These are phyloP conservation scores for Elaphurus davidianus DNA, from an alignment of 2,113 vertebrate genomes.

Conservation along the genomic window DNA sequence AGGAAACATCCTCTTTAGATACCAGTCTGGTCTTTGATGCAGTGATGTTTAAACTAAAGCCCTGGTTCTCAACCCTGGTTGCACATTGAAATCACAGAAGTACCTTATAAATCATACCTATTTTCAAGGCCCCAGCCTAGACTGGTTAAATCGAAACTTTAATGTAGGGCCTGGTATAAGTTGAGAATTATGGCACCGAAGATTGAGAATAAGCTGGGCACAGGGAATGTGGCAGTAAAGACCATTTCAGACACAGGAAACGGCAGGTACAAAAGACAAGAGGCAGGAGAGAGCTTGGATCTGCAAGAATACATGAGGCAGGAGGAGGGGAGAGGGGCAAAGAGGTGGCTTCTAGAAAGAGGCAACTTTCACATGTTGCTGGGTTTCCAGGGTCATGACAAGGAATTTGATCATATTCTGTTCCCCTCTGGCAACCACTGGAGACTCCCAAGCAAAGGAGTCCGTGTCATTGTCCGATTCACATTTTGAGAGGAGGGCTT, in stretches of 20 bases:
- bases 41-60: not conserved
- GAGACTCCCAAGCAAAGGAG: not conserved
- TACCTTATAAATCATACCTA: not conserved
- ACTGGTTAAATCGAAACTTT: not conserved
- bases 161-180: not conserved
- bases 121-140: not conserved
- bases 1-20: not conserved
- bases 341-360: not conserved
- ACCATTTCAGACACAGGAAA: not conserved
- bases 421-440: not conserved
- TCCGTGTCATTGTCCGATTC: too few relatives aligned
- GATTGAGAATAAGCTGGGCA: not conserved
- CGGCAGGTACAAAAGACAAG: not conserved
- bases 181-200: not conserved
- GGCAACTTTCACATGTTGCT: too few relatives aligned
- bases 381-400: not conserved
- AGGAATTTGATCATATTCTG: not conserved
- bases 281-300: not conserved
- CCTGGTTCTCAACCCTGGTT: not conserved
- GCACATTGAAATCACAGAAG: not conserved
- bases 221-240: rapidly evolving
- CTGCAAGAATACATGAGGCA: not conserved
- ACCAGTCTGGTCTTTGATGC: not conserved
- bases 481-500: not conserved
- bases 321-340: not conserved